These are phyloP conservation scores for Spicauda simplicius DNA, from an alignment of 2,888 invertebrate genomes.

Conservation along the genomic window DNA sequence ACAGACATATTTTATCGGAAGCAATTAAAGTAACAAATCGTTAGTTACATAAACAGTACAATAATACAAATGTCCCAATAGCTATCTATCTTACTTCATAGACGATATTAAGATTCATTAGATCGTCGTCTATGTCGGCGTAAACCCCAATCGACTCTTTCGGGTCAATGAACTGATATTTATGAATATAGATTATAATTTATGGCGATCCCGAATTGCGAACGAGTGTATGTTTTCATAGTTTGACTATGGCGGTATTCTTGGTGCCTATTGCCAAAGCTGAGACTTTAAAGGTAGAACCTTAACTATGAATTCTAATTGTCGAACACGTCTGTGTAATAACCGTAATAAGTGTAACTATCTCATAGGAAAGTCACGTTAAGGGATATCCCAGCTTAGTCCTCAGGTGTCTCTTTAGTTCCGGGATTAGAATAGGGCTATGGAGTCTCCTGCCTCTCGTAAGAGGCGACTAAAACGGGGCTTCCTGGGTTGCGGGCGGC, in stretches of 20 bases:
- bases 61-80: slow-evolving; percentile 9
- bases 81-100: slow-evolving; percentile 43
- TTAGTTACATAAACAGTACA: not conserved
- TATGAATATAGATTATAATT: slow-evolving; percentile 30
- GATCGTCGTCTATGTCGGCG: slow-evolving; percentile 31
- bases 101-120: slow-evolving; percentile 43
- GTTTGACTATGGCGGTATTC: not conserved
- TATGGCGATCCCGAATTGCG: slow-evolving; percentile 29
- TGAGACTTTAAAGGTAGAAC: no score
- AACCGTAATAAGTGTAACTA: no score
- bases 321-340: no score
- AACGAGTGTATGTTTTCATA: not conserved
- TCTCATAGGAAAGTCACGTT: no score
- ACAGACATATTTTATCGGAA: not conserved
- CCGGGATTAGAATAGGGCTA: no score
- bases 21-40: not conserved
- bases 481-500: no score
- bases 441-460: no score
- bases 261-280: no score
- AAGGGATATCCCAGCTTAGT: no score
- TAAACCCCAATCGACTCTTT: slow-evolving; percentile 37
- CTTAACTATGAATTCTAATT: no score
- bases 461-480: no score
- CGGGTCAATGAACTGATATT: slow-evolving; percentile 39
- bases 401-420: no score